Evolutionary conservation across 2,888 invertebrate genomes (phyloP).

Genomic region (Nebria salina): DNA sequence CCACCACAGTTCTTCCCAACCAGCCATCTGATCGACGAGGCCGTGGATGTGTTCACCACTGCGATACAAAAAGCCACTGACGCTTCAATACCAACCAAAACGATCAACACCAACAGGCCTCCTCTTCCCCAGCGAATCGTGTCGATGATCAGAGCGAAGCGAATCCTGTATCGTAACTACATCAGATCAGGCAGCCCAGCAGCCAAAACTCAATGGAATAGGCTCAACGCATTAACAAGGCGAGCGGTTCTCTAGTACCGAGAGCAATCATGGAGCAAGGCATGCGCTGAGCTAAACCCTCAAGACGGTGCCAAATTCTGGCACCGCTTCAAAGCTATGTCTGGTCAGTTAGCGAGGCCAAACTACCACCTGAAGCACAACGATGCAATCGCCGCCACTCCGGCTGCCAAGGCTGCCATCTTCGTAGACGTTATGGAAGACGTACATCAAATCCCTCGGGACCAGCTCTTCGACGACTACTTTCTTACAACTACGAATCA

Average conservation of each 20-base stretch:
- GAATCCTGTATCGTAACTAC: neutral
- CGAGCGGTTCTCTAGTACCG: neutral
- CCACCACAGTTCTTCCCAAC: neutral
- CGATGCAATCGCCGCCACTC: neutral
- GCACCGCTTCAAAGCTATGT: neutral
- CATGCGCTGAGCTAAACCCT: neutral
- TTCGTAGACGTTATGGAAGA: too few species aligned
- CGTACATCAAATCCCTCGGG: neutral
- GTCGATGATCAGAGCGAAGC: neutral
- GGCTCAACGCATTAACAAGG: slow-evolving; percentile 13
- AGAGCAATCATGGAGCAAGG: neutral
- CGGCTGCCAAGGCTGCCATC: neutral
- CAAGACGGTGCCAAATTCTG: neutral
- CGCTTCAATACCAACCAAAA: neutral
- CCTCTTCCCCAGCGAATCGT: neutral
- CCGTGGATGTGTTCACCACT: too few species aligned
- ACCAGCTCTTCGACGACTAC: neutral
- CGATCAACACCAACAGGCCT: too few species aligned
- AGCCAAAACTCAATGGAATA: slow-evolving; percentile 16
- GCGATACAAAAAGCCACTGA: neutral
- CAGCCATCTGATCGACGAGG: neutral
- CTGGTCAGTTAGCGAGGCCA: neutral
- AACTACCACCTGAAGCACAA: neutral
- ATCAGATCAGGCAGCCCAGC: neutral
- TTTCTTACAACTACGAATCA: neutral